phyloP scores from a whole-genome alignment of 2,797 vertebrate species.

The Amblyopsis hoosieri region DNA sequence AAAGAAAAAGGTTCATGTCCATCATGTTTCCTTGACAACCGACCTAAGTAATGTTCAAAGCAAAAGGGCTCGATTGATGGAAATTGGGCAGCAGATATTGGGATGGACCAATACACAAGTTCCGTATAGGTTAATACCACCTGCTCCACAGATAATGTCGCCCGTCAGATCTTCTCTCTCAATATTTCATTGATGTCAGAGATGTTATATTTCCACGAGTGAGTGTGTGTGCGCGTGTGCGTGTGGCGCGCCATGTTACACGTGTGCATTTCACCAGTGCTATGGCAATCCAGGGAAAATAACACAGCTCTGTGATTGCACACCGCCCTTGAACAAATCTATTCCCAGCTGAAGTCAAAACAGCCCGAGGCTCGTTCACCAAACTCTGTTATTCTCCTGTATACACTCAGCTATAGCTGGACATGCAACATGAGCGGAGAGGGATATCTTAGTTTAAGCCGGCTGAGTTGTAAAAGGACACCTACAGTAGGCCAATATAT shows the following conservation, averaged over 20 bases:
- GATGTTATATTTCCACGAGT: slow-evolving; percentile 59
- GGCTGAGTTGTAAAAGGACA: slow-evolving; percentile 18
- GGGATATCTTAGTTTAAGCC: slow-evolving; percentile 20
- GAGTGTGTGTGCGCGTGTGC: slow-evolving; percentile 21
- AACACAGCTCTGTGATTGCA: slow-evolving; percentile 65
- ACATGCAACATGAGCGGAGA: slow-evolving; percentile 34
- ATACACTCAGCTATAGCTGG: slow-evolving; percentile 57
- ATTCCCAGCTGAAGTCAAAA: slow-evolving; percentile 68
- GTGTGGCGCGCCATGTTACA: neutral
- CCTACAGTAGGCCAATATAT: neutral
- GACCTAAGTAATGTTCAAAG: slow-evolving; percentile 53
- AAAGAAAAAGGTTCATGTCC: slow-evolving; percentile 27
- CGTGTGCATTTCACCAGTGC: slow-evolving; percentile 53
- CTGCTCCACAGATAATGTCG: slow-evolving; percentile 55
- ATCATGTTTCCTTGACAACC: slow-evolving; percentile 65
- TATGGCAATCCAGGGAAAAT: slow-evolving; percentile 63
- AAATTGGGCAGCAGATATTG: slow-evolving; percentile 38
- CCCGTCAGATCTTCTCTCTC: slow-evolving; percentile 60
- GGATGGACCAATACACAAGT: slow-evolving; percentile 49
- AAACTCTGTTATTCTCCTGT: slow-evolving; percentile 61
- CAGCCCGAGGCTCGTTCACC: slow-evolving; percentile 58
- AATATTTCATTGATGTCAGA: slow-evolving; percentile 66
- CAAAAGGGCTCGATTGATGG: slow-evolving; percentile 34
- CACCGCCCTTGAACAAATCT: slow-evolving; percentile 62
- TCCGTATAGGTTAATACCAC: slow-evolving; percentile 54